Conservation (phyloP, 2,113 vertebrate species). For the Mionectes macconnelli region DNA sequence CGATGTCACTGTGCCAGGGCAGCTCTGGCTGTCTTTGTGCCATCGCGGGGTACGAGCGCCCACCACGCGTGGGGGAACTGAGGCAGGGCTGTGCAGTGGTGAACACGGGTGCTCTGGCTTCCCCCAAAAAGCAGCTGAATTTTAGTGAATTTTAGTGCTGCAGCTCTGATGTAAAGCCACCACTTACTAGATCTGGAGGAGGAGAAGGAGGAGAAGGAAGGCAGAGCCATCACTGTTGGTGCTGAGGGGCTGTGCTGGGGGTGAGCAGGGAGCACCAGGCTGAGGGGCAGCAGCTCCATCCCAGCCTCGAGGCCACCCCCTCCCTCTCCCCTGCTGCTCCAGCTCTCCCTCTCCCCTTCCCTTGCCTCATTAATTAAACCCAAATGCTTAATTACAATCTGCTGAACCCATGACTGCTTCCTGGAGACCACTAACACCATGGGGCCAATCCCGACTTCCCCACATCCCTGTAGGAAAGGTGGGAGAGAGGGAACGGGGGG, state of each 20-base stretch:
- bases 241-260: not conserved
- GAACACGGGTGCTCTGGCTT: too few relatives aligned
- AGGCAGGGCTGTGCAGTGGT: not conserved
- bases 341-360: not conserved
- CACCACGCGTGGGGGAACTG: not conserved
- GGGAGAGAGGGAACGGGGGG: not conserved
- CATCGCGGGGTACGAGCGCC: accelerated
- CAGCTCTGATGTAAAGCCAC: not conserved
- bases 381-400: not conserved
- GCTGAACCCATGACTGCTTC: not conserved
- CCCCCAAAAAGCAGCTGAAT: not conserved
- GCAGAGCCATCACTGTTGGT: not conserved
- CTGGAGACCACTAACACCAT: not conserved
- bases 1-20: accelerated
- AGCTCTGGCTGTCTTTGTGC: not conserved
- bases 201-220: not conserved
- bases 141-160: not conserved
- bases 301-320: not conserved
- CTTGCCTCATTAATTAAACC: conserved; percentile 2
- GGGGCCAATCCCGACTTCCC: not conserved
- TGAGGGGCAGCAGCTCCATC: not conserved
- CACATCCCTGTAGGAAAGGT: accelerated
- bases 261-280: not conserved
- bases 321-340: not conserved
- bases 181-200: accelerated